Percentiles rank a stretch among this genome's conserved stretches.
Conservation (phyloP, 2,888 invertebrate genomes). For the Schizotus pectinicornis region DNA sequence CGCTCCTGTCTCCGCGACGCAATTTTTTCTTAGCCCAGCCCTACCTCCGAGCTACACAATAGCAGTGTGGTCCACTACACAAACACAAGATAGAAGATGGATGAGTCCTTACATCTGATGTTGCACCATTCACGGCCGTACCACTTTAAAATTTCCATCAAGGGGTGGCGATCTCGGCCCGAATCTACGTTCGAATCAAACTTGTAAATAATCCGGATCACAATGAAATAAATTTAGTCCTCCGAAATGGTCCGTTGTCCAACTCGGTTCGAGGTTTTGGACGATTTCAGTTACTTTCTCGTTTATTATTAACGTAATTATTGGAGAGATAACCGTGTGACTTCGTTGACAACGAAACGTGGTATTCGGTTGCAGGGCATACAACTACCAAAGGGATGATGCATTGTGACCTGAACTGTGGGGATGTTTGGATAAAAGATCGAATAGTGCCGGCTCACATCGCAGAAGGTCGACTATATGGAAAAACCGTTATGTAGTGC, state of each 20-base stretch:
- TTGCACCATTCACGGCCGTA: conserved; percentile 40
- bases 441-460: conserved; percentile 28
- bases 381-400: conserved; percentile 26
- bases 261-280: too few relatives aligned
- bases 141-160: conserved; percentile 37
- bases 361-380: conserved; percentile 26
- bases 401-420: conserved; percentile 34
- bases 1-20: conserved; percentile 10
- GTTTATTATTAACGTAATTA: too few relatives aligned
- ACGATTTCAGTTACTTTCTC: too few relatives aligned
- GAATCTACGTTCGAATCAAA: too few relatives aligned
- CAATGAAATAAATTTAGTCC: too few relatives aligned
- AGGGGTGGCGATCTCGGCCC: conserved; percentile 5
- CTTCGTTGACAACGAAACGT: conserved; percentile 20
- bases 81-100: conserved; percentile 56
- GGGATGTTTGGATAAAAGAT: conserved; percentile 40
- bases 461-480: conserved; percentile 14
- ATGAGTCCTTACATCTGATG: conserved; percentile 51
- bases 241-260: too few relatives aligned
- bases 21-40: conserved; percentile 30
- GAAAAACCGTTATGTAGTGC: conserved; percentile 35
- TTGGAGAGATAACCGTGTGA: conserved; percentile 12
- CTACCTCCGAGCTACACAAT: conserved; percentile 44
- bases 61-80: conserved; percentile 56
- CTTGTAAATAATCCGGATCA: too few relatives aligned